Evolutionary conservation across 2,113 vertebrate genomes (phyloP), one percentile per base, ranked within the genome.

Genomic region (Todiramphus chloris): DNA sequence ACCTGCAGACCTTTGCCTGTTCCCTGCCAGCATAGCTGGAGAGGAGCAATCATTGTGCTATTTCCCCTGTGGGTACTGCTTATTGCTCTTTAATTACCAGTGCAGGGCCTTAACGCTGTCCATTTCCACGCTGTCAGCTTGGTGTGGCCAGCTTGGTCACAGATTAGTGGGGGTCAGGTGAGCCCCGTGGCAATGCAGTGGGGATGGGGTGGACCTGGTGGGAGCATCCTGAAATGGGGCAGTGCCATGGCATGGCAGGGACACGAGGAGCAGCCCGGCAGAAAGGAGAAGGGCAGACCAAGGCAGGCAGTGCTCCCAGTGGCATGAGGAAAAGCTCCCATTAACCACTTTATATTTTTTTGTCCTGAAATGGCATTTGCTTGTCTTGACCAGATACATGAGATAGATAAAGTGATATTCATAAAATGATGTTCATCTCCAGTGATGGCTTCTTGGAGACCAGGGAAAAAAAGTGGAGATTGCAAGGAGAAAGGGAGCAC

Each of bases 161-260:
- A 41, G 16, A 20, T 4, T 9, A 16, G 16, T 2, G 1, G 28
- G 35, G 15, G 16, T n/a, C 48, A 41, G 31, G 46, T 23, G 39
- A 62, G 16, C 58, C 6, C 23, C 3, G 0, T 7, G 51, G 37
- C 20, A 75, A 75, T n/a, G 58, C 16, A 11, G 19, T n/a, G 33
- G 19, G 58, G 30, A 92, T n/a, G 0, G 0, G 17, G 19, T 72
- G 66, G 31, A 5, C 18, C 50, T 56, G 43, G 28, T 1, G 1
- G 27, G 46, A 79, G 19, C 51, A 35, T 4, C n/a, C 37, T 14
- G 4, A 64, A 23, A 37, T 14, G 37, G 80, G 14, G 6, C 24
- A 8, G 39, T 64, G 75, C 43, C 8, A 1, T 0, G 0, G 23
- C 39, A 9, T 0, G 1, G 30, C 0, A 2, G 17, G 39, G 20